Conservation (phyloP, 2,113 vertebrate genomes). For the Oreochromis niloticus region DNA sequence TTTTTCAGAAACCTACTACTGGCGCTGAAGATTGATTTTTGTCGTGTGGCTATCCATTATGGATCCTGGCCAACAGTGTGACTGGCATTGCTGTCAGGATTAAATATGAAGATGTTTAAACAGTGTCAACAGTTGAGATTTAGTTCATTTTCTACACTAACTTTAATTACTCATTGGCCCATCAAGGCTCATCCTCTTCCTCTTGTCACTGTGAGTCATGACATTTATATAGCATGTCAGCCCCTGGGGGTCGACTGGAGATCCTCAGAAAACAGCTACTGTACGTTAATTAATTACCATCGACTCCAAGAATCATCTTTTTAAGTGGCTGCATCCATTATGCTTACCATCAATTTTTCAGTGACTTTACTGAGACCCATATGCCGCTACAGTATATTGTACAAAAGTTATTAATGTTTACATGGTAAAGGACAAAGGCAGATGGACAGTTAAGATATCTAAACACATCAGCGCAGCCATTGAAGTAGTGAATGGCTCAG, state of each 20-base stretch:
- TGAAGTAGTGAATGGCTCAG: background rate
- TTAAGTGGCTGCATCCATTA: constrained; percentile 32
- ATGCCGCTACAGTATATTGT: background rate
- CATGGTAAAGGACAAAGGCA: background rate
- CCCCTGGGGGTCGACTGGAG: constrained; percentile 3
- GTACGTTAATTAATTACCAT: constrained; percentile 58
- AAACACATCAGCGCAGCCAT: background rate
- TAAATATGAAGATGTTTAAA: background rate
- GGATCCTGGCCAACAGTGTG: background rate
- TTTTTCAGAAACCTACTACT: constrained; percentile 1
- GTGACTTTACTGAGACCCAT: constrained; percentile 4
- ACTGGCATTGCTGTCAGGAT: background rate
- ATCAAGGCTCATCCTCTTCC: background rate
- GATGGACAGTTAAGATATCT: background rate
- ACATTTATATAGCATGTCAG: constrained; percentile 45
- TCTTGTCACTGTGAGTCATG: constrained; percentile 50
- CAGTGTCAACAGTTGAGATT: background rate
- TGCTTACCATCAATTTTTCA: constrained; percentile 26
- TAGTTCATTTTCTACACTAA: background rate
- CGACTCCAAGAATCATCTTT: constrained; percentile 36
- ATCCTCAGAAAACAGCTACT: constrained; percentile 41
- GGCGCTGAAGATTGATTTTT: background rate
- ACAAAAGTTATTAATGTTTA: background rate
- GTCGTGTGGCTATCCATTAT: background rate
- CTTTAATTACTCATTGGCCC: constrained; percentile 39